phyloP scores from a whole-genome alignment of 2,888 invertebrate species.

The Parasteatoda lunata region DNA sequence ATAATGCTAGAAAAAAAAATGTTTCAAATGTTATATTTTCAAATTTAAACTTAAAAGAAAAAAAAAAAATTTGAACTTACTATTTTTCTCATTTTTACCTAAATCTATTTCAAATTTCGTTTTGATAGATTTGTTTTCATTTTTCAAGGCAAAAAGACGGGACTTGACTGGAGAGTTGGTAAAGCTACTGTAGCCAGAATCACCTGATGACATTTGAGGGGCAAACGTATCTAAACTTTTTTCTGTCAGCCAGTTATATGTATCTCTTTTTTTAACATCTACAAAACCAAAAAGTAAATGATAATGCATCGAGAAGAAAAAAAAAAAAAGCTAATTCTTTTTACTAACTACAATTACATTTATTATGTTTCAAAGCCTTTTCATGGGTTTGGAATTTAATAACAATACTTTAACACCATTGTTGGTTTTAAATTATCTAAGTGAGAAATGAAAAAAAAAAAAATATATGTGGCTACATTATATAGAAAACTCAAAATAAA shows the following conservation, averaged over 20 bases:
- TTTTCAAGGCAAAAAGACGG: conserved; percentile 31
- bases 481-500: too few relatives aligned
- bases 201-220: conserved; percentile 21
- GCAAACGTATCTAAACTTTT: conserved; percentile 73
- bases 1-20: not conserved
- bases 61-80: conserved; percentile 36
- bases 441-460: too few relatives aligned
- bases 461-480: too few relatives aligned
- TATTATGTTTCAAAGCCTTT: too few relatives aligned
- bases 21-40: not conserved
- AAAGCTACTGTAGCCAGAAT: conserved; percentile 7
- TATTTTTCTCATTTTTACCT: not conserved
- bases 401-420: too few relatives aligned
- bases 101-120: not conserved
- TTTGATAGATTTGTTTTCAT: conserved; percentile 6
- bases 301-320: not conserved
- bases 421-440: too few relatives aligned
- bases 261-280: conserved; percentile 69
- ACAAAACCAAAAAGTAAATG: too few relatives aligned
- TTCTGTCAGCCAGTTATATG: conserved; percentile 75
- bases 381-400: too few relatives aligned
- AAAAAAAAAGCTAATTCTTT: not conserved
- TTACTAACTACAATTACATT: too few relatives aligned
- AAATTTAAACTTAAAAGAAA: not conserved
- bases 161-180: conserved; percentile 19